Evolutionary conservation across 2,888 invertebrate species (phyloP).

Genomic region (Rhogogaster chlorosoma): DNA sequence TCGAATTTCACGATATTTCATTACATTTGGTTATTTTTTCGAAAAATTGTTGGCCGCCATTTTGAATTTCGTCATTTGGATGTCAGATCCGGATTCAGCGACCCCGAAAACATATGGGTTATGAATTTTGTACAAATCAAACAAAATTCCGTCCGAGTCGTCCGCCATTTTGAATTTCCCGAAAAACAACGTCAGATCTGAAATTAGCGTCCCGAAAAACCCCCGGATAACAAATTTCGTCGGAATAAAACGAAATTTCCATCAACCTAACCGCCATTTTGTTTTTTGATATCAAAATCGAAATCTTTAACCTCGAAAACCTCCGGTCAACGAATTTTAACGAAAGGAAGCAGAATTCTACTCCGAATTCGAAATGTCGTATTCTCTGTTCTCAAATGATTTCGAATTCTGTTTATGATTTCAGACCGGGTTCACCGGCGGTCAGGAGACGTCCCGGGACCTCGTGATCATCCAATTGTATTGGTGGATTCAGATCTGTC

Average conservation of each 20-base stretch:
- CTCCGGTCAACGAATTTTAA: not conserved
- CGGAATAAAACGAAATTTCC: not conserved
- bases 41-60: not conserved
- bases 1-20: not conserved
- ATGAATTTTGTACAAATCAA: not conserved
- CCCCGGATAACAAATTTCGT: not conserved
- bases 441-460: slow-evolving; percentile 64
- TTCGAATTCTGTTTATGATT: slow-evolving; percentile 51
- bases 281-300: not conserved
- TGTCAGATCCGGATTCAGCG: not conserved
- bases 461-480: slow-evolving; percentile 71
- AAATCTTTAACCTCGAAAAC: not conserved
- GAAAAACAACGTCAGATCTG: not conserved
- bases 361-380: not conserved
- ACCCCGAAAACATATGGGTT: not conserved
- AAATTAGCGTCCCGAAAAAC: not conserved
- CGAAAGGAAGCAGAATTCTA: not conserved
- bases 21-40: not conserved
- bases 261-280: not conserved
- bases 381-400: not conserved
- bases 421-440: slow-evolving; percentile 74
- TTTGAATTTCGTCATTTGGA: not conserved
- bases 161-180: not conserved
- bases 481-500: slow-evolving; percentile 74
- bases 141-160: not conserved